phyloP scores from a whole-genome alignment of 2,888 invertebrate genomes.

The Sphaerophoria rueppellii region DNA sequence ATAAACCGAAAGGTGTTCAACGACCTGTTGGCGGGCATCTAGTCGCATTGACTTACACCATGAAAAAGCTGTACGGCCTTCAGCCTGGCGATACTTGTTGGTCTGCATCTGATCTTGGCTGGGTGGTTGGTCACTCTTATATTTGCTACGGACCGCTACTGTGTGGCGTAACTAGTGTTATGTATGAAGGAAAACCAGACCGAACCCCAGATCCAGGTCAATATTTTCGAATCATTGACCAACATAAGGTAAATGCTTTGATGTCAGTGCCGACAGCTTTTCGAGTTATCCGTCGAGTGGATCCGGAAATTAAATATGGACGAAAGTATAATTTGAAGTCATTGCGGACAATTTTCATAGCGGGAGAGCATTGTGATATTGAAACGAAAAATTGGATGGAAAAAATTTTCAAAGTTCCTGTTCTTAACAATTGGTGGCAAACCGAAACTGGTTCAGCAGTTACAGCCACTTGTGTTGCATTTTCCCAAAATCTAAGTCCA shows the following conservation, averaged over 20 bases:
- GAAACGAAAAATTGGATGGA: constrained; percentile 93
- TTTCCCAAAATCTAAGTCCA: constrained; percentile 87
- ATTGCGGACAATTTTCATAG: constrained; percentile 89
- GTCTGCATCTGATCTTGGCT: constrained; percentile 88
- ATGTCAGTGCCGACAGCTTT: constrained; percentile 96
- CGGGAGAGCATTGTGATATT: constrained; percentile 96
- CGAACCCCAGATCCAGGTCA: constrained; percentile 96
- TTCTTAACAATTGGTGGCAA: constrained; percentile 98
- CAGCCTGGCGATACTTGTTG: constrained; percentile 94
- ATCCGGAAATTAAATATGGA: constrained; percentile 88
- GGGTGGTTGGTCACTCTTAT: constrained; percentile 98
- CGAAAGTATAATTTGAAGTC: constrained; percentile 88
- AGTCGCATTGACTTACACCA: constrained; percentile 92
- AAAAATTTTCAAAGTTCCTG: constrained; percentile 87
- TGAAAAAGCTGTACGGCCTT: constrained; percentile 92
- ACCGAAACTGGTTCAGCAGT: constrained; percentile 97
- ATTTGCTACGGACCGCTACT: constrained; percentile 95
- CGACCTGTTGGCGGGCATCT: constrained; percentile 95
- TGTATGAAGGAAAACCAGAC: constrained; percentile 97
- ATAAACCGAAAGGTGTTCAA: constrained; percentile 90
- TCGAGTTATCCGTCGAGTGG: constrained; percentile 90
- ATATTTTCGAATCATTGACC: constrained; percentile 94
- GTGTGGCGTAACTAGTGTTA: constrained; percentile 89
- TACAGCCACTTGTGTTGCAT: constrained; percentile 91
- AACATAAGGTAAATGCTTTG: constrained; percentile 92